Percentiles rank a stretch among this genome's conserved stretches.
Evolutionary conservation across 2,113 vertebrate genomes (phyloP).

Genomic region (Rhinichthys klamathensis): DNA sequence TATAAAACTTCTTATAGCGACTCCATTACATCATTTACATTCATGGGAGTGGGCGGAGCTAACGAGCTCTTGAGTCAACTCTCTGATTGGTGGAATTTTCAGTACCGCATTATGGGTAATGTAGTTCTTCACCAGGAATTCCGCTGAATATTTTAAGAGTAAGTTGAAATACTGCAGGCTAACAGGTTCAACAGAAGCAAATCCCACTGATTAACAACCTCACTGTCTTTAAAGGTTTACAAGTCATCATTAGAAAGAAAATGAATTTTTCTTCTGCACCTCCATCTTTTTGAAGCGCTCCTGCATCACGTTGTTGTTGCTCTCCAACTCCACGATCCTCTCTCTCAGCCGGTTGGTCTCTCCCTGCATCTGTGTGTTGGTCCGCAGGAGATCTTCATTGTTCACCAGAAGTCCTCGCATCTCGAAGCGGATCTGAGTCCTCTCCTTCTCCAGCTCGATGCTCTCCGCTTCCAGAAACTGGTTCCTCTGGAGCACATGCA

Average conservation of each 20-base stretch:
- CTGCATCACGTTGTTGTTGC: constrained; percentile 61
- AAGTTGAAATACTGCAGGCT: no score
- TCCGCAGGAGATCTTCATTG: constrained; percentile 77
- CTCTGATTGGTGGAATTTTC: no score
- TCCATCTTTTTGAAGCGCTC: constrained; percentile 71
- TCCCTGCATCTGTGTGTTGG: constrained; percentile 71
- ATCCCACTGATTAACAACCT: no score
- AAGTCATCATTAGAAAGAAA: no score
- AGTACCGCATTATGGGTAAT: no score
- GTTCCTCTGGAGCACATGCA: constrained; percentile 70
- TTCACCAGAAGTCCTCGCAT: constrained; percentile 77
- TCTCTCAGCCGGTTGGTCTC: constrained; percentile 74
- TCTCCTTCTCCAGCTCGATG: constrained; percentile 78
- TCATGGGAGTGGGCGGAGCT: no score
- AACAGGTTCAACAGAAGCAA: no score
- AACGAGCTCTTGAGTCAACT: no score
- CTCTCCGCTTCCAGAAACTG: constrained; percentile 81
- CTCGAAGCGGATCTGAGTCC: constrained; percentile 79
- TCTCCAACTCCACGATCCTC: constrained; percentile 71
- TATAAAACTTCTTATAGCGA: neutral
- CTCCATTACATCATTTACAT: no score
- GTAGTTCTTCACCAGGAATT: no score
- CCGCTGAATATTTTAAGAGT: no score
- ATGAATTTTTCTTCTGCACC: constrained; percentile 54
- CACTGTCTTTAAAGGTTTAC: no score